phyloP scores from a whole-genome alignment of 2,888 invertebrate species.

The Cloeon dipterum region DNA sequence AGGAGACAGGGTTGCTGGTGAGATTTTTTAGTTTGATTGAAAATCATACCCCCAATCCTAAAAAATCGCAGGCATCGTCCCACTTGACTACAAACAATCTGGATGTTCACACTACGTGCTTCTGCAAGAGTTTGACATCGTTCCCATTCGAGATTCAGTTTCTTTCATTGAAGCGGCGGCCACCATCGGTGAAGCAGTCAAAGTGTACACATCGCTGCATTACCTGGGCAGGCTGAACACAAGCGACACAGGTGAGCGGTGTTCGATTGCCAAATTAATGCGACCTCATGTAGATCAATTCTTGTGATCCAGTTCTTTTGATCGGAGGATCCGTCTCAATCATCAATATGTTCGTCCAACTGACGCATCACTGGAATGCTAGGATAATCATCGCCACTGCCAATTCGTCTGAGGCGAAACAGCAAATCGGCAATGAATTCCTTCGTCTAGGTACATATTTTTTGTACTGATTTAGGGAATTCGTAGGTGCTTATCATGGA shows the following conservation, averaged over 20 bases:
- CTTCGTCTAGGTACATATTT: slow-evolving; percentile 6
- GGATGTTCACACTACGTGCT: slow-evolving; percentile 21
- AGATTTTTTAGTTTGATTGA: too few relatives aligned
- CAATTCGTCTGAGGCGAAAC: slow-evolving; percentile 16
- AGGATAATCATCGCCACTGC: slow-evolving; percentile 18
- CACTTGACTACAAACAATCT: slow-evolving; percentile 17
- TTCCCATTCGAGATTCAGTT: slow-evolving; percentile 18
- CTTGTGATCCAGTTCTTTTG: slow-evolving; percentile 15
- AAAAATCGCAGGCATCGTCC: slow-evolving; percentile 16
- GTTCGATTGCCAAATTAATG: too few relatives aligned
- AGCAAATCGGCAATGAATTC: too few relatives aligned
- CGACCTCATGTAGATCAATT: neutral
- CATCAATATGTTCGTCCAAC: slow-evolving; percentile 19
- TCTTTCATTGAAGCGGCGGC: slow-evolving; percentile 20
- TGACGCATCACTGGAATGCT: slow-evolving; percentile 21
- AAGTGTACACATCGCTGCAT: slow-evolving; percentile 21
- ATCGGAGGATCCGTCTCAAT: slow-evolving; percentile 20
- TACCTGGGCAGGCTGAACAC: slow-evolving; percentile 18
- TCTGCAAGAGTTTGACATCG: slow-evolving; percentile 20
- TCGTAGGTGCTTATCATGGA: neutral
- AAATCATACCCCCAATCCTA: neutral
- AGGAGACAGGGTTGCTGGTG: slow-evolving; percentile 20
- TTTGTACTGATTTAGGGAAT: neutral
- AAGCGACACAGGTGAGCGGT: slow-evolving; percentile 15
- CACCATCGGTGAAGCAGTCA: slow-evolving; percentile 19